Conservation (phyloP, 1,140 invertebrate genomes). For the Zaprionus inermis region DNA sequence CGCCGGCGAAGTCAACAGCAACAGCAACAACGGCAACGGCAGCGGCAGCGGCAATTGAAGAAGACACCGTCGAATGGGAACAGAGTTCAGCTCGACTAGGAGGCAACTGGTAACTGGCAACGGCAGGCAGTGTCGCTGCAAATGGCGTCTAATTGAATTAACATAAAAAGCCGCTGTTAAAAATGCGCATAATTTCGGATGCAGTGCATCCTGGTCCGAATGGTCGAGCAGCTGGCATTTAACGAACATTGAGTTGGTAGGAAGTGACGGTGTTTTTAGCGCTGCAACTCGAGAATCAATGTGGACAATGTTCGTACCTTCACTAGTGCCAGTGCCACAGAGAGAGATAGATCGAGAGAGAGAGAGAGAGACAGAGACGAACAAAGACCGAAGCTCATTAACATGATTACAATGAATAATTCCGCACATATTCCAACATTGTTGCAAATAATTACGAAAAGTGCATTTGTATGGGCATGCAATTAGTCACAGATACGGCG, state of each 20-base stretch:
- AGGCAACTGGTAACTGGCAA: conserved; percentile 46
- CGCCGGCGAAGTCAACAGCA: conserved; percentile 26
- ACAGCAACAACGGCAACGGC: conserved; percentile 7
- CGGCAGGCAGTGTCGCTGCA: conserved; percentile 39
- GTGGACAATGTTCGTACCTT: conserved; percentile 42
- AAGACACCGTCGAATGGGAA: conserved; percentile 16
- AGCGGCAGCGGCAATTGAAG: conserved; percentile 7
- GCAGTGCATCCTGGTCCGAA: conserved; percentile 67
- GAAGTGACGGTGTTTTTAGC: conserved; percentile 32
- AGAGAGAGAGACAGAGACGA: not conserved
- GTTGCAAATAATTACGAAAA: conserved; percentile 78
- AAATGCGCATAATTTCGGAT: conserved; percentile 63
- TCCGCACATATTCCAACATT: conserved; percentile 65
- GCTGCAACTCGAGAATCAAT: conserved; percentile 42
- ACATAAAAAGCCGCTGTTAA: conserved; percentile 69
- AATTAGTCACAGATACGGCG: conserved; percentile 76
- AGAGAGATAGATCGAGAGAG: not conserved
- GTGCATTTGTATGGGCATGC: conserved; percentile 78
- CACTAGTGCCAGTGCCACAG: not conserved
- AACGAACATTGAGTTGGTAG: conserved; percentile 28
- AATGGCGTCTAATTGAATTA: conserved; percentile 71
- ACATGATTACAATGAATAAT: conserved; percentile 80
- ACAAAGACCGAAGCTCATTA: conserved; percentile 62
- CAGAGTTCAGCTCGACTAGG: conserved; percentile 47
- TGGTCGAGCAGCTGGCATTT: conserved; percentile 53